Evolutionary conservation across 2,113 vertebrate species (phyloP).

Genomic region (Heptranchias perlo): DNA sequence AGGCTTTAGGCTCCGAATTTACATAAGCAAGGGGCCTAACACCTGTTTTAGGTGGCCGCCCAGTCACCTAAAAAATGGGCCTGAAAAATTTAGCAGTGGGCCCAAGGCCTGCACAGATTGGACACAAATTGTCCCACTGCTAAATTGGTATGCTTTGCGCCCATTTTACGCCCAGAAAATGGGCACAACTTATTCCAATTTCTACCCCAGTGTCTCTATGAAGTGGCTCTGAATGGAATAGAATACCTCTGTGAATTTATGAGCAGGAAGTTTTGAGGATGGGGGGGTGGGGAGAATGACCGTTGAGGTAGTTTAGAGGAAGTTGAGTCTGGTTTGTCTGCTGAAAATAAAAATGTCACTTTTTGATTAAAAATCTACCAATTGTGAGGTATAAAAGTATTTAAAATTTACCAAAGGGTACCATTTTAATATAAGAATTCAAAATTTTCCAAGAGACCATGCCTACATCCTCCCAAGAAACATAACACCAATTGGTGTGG

Average conservation of each 20-base stretch:
- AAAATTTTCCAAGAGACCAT: neutral
- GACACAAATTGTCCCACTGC: neutral
- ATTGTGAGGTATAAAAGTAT: neutral
- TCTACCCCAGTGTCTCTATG: too few relatives aligned
- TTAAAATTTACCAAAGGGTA: neutral
- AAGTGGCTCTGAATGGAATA: too few relatives aligned
- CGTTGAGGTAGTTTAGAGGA: neutral
- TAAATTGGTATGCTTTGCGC: neutral
- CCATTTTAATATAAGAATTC: slow-evolving; percentile 15
- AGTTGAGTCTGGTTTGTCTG: neutral
- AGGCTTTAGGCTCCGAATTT: too few relatives aligned
- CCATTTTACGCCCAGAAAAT: neutral
- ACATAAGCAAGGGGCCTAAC: too few relatives aligned
- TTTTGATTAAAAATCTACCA: neutral
- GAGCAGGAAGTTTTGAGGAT: neutral
- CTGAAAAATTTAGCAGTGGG: neutral
- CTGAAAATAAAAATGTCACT: neutral
- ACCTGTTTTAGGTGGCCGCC: neutral
- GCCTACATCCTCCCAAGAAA: neutral
- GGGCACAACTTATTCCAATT: neutral
- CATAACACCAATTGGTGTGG: neutral
- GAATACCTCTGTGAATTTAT: neutral
- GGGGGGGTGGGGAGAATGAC: neutral
- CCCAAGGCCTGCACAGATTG: neutral
- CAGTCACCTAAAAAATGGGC: neutral